Conservation (phyloP, 2,113 vertebrate species). For the Pomatostomus ruficeps region DNA sequence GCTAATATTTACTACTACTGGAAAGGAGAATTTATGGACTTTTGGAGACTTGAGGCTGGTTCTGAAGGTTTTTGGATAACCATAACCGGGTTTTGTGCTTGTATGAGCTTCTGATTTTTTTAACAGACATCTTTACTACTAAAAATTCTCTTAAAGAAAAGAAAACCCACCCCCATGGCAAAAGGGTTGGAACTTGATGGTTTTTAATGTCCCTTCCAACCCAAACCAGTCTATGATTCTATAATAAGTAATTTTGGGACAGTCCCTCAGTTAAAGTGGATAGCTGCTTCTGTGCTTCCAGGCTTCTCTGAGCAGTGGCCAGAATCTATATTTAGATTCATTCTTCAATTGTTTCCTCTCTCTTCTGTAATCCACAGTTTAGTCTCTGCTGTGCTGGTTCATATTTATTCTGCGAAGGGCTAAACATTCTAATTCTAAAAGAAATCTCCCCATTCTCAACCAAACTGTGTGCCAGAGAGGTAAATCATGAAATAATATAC, state of each 20-base stretch:
- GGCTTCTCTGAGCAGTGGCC: not conserved
- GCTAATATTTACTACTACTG: not conserved
- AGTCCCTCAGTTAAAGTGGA: not conserved
- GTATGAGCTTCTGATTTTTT: not conserved
- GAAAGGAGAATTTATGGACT: not conserved
- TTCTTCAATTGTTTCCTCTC: not conserved
- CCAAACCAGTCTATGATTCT: not conserved
- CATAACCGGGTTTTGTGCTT: not conserved
- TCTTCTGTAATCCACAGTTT: not conserved
- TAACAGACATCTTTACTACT: not conserved
- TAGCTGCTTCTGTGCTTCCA: not conserved
- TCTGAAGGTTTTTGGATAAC: not conserved
- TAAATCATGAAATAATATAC: constrained; percentile 55
- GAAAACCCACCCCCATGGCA: not conserved
- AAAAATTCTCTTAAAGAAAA: not conserved
- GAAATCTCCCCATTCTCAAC: constrained; percentile 26
- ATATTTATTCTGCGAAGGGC: not conserved
- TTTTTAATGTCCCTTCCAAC: not conserved
- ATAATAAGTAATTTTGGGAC: not conserved
- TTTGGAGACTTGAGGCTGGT: not conserved
- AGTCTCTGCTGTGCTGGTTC: not conserved
- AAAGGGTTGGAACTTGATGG: not conserved
- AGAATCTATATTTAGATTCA: not conserved
- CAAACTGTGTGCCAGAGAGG: constrained; percentile 19
- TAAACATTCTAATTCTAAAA: constrained; percentile 8